Evolutionary conservation across 2,113 vertebrate genomes (phyloP).

Genomic region (Budorcas taxicolor): DNA sequence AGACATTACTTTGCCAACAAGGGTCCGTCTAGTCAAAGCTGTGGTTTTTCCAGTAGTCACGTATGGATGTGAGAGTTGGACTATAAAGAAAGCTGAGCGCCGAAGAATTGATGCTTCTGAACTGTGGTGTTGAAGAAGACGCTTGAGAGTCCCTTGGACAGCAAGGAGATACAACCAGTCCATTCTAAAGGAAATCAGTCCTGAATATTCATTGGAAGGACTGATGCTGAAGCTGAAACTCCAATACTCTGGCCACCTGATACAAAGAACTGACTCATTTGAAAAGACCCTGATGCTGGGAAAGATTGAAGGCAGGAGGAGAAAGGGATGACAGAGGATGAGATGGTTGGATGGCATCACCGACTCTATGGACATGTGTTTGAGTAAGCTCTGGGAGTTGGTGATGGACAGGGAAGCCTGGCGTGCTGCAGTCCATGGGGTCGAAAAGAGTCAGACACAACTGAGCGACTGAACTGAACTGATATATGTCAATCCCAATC

Average conservation of each 20-base stretch:
- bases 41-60: neutral
- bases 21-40: neutral
- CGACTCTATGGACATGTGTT: neutral
- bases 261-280: neutral
- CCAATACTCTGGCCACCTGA: neutral
- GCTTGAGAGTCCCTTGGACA: neutral
- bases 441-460: neutral
- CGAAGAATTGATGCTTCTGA: neutral
- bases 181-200: neutral
- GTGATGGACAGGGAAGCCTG: neutral
- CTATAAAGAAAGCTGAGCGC: neutral
- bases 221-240: neutral
- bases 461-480: neutral
- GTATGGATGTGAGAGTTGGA: neutral
- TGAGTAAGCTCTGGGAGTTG: neutral
- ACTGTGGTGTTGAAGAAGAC: neutral
- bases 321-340: neutral
- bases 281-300: neutral
- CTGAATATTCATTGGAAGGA: neutral
- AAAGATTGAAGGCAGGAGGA: neutral
- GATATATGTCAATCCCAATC: neutral
- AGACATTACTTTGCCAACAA: neutral
- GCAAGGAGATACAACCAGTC: neutral
- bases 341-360: neutral
- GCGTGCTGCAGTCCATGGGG: neutral